These are phyloP conservation scores for Seriola dumerili DNA, from an alignment of 2,113 vertebrate genomes.

Conservation along the genomic window DNA sequence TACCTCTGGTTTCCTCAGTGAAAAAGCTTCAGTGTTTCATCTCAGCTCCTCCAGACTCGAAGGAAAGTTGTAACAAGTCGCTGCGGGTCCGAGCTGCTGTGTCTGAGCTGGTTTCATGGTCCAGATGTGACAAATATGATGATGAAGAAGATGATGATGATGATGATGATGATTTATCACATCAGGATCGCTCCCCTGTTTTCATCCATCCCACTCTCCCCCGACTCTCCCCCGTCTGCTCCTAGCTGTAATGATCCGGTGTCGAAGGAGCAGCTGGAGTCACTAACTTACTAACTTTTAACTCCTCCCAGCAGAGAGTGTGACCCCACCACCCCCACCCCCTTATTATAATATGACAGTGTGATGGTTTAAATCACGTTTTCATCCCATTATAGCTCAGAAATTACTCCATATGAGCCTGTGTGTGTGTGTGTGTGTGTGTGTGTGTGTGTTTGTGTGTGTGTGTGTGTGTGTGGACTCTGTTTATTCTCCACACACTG, in stretches of 20 bases:
- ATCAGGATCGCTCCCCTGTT: not conserved
- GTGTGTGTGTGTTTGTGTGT: not conserved
- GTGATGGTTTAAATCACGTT: no score
- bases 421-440: not conserved
- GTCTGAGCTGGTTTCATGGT: slow-evolving; percentile 36
- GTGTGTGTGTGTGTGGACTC: no score
- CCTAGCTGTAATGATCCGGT: not conserved
- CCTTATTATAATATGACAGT: no score
- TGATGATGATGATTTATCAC: not conserved
- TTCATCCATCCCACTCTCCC: not conserved
- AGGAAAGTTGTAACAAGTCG: not conserved
- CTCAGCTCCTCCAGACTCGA: slow-evolving; percentile 30
- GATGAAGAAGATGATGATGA: not conserved
- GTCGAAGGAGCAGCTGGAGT: slow-evolving; percentile 29
- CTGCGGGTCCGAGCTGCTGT: not conserved
- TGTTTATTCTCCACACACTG: no score
- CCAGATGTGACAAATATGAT: not conserved
- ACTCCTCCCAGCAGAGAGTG: slow-evolving; percentile 51
- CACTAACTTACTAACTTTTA: not conserved
- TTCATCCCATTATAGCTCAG: no score
- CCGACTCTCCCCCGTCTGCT: not conserved
- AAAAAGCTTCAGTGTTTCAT: slow-evolving; percentile 41
- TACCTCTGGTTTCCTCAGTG: slow-evolving; percentile 28
- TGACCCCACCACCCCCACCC: no score
- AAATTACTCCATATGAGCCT: not conserved